These are phyloP conservation scores for Alosa alosa DNA, from an alignment of 2,113 vertebrate species.

Conservation along the genomic window DNA sequence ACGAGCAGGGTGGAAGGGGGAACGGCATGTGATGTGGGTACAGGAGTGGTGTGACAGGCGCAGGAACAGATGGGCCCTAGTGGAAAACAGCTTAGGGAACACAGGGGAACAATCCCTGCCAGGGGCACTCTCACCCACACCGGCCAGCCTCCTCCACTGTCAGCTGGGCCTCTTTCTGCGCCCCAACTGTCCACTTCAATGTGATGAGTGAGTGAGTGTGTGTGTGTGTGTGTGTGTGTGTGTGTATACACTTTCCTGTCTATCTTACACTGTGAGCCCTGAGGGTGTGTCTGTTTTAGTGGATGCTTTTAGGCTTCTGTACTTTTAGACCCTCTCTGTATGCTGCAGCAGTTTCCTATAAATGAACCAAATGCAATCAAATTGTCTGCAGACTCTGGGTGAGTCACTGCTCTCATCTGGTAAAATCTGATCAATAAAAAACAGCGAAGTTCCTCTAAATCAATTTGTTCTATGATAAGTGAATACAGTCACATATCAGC, in stretches of 20 bases:
- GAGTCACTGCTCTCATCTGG: neutral
- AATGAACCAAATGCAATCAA: neutral
- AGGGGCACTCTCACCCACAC: neutral
- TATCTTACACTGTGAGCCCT: neutral
- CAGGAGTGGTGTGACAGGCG: neutral
- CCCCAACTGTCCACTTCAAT: neutral
- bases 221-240: constrained; percentile 15
- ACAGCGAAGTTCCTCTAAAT: neutral
- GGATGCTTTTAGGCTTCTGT: neutral
- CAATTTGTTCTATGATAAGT: neutral
- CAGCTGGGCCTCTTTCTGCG: neutral
- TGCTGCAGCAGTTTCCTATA: neutral
- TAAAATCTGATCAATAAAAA: too few species aligned
- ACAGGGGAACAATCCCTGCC: neutral
- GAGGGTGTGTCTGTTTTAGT: too few species aligned
- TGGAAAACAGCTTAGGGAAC: constrained; percentile 19
- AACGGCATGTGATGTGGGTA: neutral
- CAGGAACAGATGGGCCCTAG: constrained; percentile 24
- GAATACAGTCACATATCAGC: neutral
- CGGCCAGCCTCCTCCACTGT: neutral
- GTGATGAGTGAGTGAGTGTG: neutral
- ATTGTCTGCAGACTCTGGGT: neutral
- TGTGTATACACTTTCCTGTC: too few species aligned
- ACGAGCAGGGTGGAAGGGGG: neutral
- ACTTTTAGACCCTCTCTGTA: neutral